Percentiles rank a stretch among this genome's conserved stretches.
These are phyloP conservation scores for Myopa tessellatipennis DNA, from an alignment of 2,888 invertebrate species.

Conservation along the genomic window DNA sequence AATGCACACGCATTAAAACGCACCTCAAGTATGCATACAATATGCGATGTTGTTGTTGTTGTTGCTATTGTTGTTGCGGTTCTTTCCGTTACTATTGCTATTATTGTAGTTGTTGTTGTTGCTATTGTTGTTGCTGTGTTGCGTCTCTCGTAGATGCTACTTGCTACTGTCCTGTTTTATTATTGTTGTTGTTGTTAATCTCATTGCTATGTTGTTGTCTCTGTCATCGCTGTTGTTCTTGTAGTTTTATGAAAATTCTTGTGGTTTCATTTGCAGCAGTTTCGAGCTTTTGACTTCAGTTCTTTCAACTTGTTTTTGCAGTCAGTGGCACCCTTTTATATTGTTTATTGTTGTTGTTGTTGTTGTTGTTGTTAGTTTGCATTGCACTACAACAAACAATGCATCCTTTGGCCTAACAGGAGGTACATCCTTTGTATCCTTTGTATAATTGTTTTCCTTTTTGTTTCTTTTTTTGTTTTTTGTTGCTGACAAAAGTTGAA, in stretches of 20 bases:
- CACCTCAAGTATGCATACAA: slow-evolving; percentile 29
- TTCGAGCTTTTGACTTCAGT: neutral
- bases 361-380: slow-evolving; percentile 14
- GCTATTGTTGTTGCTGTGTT: neutral
- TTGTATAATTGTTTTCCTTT: neutral
- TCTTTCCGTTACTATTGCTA: neutral
- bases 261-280: slow-evolving; percentile 19
- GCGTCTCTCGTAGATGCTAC: neutral
- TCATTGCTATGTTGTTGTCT: neutral
- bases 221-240: neutral
- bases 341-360: neutral
- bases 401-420: slow-evolving; percentile 26
- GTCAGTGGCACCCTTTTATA: slow-evolving; percentile 10
- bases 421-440: slow-evolving; percentile 1
- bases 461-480: neutral
- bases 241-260: slow-evolving; percentile 29
- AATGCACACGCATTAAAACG: slow-evolving; percentile 33
- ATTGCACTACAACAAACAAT: slow-evolving; percentile 2
- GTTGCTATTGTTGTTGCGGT: neutral
- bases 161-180: neutral
- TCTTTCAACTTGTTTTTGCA: slow-evolving; percentile 7
- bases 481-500: slow-evolving; percentile 6
- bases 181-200: slow-evolving; percentile 2
- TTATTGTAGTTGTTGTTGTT: neutral
- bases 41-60: neutral